phyloP scores from a whole-genome alignment of 2,888 invertebrate species.

The Coenonympha arcania region DNA sequence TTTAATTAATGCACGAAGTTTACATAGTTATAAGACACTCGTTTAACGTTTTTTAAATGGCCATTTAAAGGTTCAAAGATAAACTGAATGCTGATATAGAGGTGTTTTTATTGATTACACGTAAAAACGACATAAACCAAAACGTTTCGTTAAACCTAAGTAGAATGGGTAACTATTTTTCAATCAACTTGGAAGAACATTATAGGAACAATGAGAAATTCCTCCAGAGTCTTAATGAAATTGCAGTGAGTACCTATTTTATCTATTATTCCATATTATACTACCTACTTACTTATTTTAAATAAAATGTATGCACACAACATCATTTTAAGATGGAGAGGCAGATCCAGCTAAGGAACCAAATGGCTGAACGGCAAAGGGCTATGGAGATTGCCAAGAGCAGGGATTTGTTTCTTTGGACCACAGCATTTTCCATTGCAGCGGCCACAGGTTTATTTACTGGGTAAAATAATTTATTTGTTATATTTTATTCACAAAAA shows the following conservation, averaged over 20 bases:
- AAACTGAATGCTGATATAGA: no score
- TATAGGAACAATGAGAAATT: constrained; percentile 81
- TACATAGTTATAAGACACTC: no score
- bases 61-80: no score
- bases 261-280: no score
- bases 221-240: constrained; percentile 77
- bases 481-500: no score
- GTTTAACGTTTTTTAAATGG: no score
- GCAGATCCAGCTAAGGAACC: constrained; percentile 86
- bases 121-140: background rate
- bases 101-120: background rate
- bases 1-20: no score
- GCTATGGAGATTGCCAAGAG: constrained; percentile 81
- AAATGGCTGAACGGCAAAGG: constrained; percentile 82
- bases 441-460: constrained; percentile 69
- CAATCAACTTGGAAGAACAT: constrained; percentile 78
- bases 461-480: constrained; percentile 52
- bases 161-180: constrained; percentile 76
- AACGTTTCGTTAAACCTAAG: background rate
- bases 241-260: constrained; percentile 68
- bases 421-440: constrained; percentile 78
- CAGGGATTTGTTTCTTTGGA: constrained; percentile 83
- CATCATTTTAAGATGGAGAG: constrained; percentile 77
- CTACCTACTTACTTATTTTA: background rate
- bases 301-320: background rate